phyloP scores from a whole-genome alignment of 2,888 invertebrate species.

The Odontomyia ornata region DNA sequence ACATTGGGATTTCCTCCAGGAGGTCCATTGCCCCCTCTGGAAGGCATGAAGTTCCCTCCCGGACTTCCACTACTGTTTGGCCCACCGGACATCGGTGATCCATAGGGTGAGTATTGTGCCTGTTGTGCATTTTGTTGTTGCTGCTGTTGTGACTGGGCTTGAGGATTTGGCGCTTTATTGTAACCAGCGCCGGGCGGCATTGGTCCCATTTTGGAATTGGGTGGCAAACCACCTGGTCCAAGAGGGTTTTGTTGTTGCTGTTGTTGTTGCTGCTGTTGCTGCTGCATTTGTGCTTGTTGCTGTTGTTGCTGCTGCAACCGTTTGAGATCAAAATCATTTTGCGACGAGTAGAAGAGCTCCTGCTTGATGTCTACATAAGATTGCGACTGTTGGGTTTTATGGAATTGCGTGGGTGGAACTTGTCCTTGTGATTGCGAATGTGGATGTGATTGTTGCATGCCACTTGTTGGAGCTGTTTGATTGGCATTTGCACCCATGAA shows the following conservation, averaged over 20 bases:
- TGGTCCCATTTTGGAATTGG: conserved; percentile 55
- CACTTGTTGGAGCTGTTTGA: not conserved
- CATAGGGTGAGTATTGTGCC: conserved; percentile 75
- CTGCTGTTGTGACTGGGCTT: conserved; percentile 52
- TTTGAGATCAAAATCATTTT: conserved; percentile 64
- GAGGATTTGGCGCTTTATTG: conserved; percentile 55
- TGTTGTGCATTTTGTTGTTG: conserved; percentile 54
- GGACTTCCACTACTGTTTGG: conserved; percentile 65
- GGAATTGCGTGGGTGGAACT: conserved; percentile 61
- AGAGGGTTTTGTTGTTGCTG: conserved; percentile 61
- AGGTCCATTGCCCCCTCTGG: conserved; percentile 51
- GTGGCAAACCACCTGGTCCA: conserved; percentile 44
- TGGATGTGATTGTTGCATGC: conserved; percentile 55
- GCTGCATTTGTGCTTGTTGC: conserved; percentile 54
- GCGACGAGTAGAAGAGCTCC: conserved; percentile 66
- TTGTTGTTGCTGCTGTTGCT: conserved; percentile 57
- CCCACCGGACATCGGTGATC: conserved; percentile 70
- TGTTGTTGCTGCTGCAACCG: conserved; percentile 59
- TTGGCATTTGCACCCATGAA: conserved; percentile 60
- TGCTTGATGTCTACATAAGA: conserved; percentile 68
- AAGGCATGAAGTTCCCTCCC: conserved; percentile 56
- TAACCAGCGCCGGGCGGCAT: conserved; percentile 57
- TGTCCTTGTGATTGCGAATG: conserved; percentile 56
- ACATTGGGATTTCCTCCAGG: conserved; percentile 45
- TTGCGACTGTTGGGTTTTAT: conserved; percentile 63